These are phyloP conservation scores for Thamnaconus septentrionalis DNA, from an alignment of 2,113 vertebrate genomes.

Conservation along the genomic window DNA sequence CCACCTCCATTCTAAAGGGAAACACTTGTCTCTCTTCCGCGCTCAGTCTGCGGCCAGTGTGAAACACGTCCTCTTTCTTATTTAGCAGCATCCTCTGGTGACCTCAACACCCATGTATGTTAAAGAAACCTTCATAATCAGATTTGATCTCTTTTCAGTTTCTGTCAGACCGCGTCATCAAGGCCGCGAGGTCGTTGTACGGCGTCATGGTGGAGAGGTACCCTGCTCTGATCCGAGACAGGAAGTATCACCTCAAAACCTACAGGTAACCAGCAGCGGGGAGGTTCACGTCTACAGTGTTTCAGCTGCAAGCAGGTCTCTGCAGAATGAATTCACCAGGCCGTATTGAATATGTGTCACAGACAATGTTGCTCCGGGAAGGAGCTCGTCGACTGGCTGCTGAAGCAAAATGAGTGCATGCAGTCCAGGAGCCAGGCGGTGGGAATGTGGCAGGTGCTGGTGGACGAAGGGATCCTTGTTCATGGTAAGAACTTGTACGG, in stretches of 20 bases:
- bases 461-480: constrained; percentile 86
- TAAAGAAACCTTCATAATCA: not conserved
- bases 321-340: too few species aligned
- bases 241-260: constrained; percentile 89
- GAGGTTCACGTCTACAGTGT: not conserved
- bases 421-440: constrained; percentile 85
- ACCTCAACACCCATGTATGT: too few species aligned
- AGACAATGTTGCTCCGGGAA: constrained; percentile 91
- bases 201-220: constrained; percentile 75
- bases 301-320: not conserved
- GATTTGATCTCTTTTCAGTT: constrained; percentile 71
- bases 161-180: constrained; percentile 82
- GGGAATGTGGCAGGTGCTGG: constrained; percentile 90
- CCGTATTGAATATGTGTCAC: not conserved
- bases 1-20: not conserved
- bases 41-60: too few species aligned
- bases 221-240: constrained; percentile 85
- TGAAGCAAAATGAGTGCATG: constrained; percentile 77
- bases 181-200: constrained; percentile 83
- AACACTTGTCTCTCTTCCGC: constrained; percentile 11
- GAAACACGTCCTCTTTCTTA: too few species aligned
- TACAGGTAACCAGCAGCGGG: constrained; percentile 75
- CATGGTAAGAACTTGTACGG: constrained; percentile 78
- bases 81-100: too few species aligned
- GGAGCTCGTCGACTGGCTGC: constrained; percentile 89